Base-by-base conservation (phyloP, 2,797 vertebrate genomes). In the Enteromius paludinosus region DNA sequence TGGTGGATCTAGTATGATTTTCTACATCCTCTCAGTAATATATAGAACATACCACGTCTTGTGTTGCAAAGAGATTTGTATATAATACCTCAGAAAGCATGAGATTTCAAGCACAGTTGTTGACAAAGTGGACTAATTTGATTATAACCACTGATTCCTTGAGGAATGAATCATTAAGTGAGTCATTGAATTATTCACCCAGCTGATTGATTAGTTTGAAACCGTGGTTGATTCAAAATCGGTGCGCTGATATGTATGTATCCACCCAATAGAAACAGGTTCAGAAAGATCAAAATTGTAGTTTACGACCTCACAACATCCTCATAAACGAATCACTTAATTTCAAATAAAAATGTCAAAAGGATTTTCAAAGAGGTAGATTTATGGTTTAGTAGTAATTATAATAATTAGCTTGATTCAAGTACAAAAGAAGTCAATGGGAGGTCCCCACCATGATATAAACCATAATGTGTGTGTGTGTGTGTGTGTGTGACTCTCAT, bases 401-500 rank as follows among this genome's bases (percentile, higher is more conserved):
- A 73, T 54, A 52, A 33, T 35, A 54, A 54, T 54, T 73, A 35
- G 5, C 28, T 73, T 15, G 28, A 72, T 52, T 72, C 47, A 72
- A 72, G 10, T 52, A 20, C 70, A 72, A 14, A 33, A 33, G 3
- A 72, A 33, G 28, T 66, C 45, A 78, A 35, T 66, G 30, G 76
- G 66, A 65, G 66, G 52, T 65, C 20, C 23, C 23, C 62, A 9
- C 20, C 76, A 56, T 38, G 66, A 72, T 56, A 52, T 17, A 56
- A 79, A 14, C 45, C 35, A 72, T 52, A 41, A 25, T 14, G 47
- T 38, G 11, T 23, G 23, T 28, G 20, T 73, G 74, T 80, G 64
- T 78, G 52, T 75, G 65, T 17, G 49, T 35, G 41, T 81, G 61
- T 72, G 76, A 49, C 41, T 79, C 49, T 83, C 10, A 85, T 74